Conservation (phyloP, 2,888 invertebrate genomes). For the Lymantria monacha region DNA sequence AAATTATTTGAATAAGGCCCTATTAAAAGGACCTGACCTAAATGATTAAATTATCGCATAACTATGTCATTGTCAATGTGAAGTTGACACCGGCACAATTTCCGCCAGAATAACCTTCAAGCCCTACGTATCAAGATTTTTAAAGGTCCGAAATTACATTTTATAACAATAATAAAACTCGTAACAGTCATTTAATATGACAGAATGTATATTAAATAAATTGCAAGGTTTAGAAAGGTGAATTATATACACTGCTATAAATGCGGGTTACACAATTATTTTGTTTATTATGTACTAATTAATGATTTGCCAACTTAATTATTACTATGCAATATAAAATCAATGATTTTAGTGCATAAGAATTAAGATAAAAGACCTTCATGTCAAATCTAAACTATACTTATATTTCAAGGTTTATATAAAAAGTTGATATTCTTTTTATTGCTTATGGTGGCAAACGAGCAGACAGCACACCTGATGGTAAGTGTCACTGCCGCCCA, state of each 20-base stretch:
- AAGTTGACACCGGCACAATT: constrained; percentile 18
- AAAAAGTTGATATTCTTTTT: background rate
- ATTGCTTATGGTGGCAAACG: too few relatives aligned
- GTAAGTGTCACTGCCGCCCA: too few relatives aligned
- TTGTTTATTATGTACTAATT: constrained; percentile 13
- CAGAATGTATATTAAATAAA: constrained; percentile 11
- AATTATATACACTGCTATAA: constrained; percentile 10
- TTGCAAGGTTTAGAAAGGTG: constrained; percentile 32
- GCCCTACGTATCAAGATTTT: constrained; percentile 38
- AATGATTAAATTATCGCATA: constrained; percentile 23
- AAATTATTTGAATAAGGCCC: constrained; percentile 14
- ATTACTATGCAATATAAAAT: background rate
- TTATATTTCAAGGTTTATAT: background rate
- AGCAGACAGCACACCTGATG: too few relatives aligned
- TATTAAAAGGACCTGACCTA: constrained; percentile 23
- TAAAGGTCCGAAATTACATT: constrained; percentile 29
- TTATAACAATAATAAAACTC: constrained; percentile 11
- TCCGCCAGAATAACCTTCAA: constrained; percentile 60
- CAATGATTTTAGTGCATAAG: background rate
- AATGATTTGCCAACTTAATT: background rate
- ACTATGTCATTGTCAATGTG: constrained; percentile 44
- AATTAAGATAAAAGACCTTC: background rate
- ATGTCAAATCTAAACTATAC: background rate
- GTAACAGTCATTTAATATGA: constrained; percentile 3
- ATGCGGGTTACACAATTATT: constrained; percentile 19